These are phyloP conservation scores for Diabrotica balteata DNA, from an alignment of 2,888 invertebrate genomes.

Conservation along the genomic window DNA sequence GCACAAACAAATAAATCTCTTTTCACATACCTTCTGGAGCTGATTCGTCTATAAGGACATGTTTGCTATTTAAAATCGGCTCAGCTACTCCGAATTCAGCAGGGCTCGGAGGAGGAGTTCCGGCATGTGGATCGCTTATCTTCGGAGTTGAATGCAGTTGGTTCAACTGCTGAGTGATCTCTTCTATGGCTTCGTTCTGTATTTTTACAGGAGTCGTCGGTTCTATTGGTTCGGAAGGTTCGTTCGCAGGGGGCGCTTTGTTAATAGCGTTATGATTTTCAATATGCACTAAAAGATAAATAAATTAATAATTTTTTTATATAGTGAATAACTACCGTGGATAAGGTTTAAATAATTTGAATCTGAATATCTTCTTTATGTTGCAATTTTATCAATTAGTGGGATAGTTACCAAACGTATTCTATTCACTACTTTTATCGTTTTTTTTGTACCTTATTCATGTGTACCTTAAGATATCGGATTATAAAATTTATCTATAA, in stretches of 20 bases:
- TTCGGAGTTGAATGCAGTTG: slow-evolving; percentile 48
- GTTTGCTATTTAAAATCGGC: slow-evolving; percentile 34
- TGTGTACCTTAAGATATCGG: no score
- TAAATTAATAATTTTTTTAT: background rate
- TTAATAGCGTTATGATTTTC: slow-evolving; percentile 48
- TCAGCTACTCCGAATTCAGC: slow-evolving; percentile 51
- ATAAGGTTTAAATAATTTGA: no score
- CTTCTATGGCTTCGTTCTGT: slow-evolving; percentile 48
- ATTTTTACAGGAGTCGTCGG: slow-evolving; percentile 39
- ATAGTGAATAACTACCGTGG: no score
- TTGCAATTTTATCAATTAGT: no score
- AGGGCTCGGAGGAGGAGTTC: slow-evolving; percentile 59
- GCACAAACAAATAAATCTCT: background rate
- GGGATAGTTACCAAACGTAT: no score
- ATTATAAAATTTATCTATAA: no score
- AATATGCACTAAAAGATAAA: slow-evolving; percentile 39
- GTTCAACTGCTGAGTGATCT: slow-evolving; percentile 55
- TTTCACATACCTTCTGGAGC: slow-evolving; percentile 1
- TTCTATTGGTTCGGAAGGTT: slow-evolving; percentile 28
- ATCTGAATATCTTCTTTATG: no score
- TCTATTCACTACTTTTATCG: no score
- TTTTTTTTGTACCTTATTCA: no score
- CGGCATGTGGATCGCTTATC: slow-evolving; percentile 45
- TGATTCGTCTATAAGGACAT: slow-evolving; percentile 35
- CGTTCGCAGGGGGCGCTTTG: slow-evolving; percentile 49